phyloP scores from a whole-genome alignment of 2,113 vertebrate genomes.

The Notarius lentiginosus region DNA sequence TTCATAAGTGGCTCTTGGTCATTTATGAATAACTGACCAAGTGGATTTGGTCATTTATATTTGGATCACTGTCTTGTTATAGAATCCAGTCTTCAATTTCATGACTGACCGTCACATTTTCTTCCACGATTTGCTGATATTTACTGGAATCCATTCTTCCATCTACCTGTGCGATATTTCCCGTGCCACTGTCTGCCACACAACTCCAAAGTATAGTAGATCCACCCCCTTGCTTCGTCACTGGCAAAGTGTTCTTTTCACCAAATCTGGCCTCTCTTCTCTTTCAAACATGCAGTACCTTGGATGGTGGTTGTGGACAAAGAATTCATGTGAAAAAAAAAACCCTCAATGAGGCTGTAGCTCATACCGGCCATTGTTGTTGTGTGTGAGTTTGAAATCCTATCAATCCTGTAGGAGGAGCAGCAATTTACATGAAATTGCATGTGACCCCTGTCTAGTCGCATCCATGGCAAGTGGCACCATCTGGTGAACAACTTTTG shows the following conservation, averaged over 20 bases:
- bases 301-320: too few species aligned
- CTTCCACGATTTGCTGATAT: not conserved
- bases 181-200: not conserved
- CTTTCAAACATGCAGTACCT: not conserved
- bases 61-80: not conserved
- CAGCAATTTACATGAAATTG: too few species aligned
- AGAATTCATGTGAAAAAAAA: too few species aligned
- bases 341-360: too few species aligned
- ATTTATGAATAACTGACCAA: not conserved
- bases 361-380: too few species aligned
- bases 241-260: not conserved
- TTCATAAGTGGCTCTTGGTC: not conserved
- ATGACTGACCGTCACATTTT: not conserved
- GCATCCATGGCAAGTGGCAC: too few species aligned
- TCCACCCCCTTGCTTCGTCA: not conserved
- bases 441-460: too few species aligned
- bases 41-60: too few species aligned
- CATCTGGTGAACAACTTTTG: too few species aligned
- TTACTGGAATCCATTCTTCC: too few species aligned
- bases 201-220: not conserved
- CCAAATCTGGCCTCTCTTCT: not conserved
- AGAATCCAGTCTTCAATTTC: not conserved
- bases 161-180: not conserved
- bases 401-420: too few species aligned
- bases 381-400: too few species aligned